These are phyloP conservation scores for Periophthalmus magnuspinnatus DNA, from an alignment of 2,797 vertebrate species.

Conservation along the genomic window DNA sequence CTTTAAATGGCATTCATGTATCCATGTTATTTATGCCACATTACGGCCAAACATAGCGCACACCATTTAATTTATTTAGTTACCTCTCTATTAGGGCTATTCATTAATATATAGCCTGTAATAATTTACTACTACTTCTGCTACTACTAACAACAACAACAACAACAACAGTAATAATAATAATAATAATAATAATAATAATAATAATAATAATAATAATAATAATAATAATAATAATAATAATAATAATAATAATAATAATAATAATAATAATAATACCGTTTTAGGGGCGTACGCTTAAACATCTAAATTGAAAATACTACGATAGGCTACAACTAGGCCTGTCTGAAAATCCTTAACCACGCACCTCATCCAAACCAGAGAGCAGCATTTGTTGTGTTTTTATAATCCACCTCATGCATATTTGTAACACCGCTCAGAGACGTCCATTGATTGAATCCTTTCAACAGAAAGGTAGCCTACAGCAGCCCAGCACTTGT, in stretches of 20 bases:
- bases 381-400: not conserved
- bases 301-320: too few species aligned
- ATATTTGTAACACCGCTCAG: conserved; percentile 34
- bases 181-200: too few species aligned
- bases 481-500: conserved; percentile 33
- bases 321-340: too few species aligned
- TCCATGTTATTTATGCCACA: not conserved
- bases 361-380: not conserved
- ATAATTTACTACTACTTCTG: not conserved
- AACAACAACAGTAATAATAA: too few species aligned
- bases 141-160: too few species aligned
- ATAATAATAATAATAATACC: not conserved
- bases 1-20: conserved; percentile 34
- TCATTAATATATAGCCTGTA: too few species aligned
- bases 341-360: not conserved
- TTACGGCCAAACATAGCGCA: not conserved
- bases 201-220: too few species aligned
- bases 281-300: too few species aligned
- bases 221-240: too few species aligned
- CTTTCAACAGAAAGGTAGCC: conserved; percentile 34
- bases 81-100: too few species aligned
- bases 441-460: conserved; percentile 25
- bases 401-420: conserved; percentile 1
- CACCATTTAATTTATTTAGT: not conserved
- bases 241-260: not conserved